Evolutionary conservation across 1,140 invertebrate genomes (phyloP), one percentile per base, ranked within the genome.

Genomic region (Daktulosphaira vitifoliae): DNA sequence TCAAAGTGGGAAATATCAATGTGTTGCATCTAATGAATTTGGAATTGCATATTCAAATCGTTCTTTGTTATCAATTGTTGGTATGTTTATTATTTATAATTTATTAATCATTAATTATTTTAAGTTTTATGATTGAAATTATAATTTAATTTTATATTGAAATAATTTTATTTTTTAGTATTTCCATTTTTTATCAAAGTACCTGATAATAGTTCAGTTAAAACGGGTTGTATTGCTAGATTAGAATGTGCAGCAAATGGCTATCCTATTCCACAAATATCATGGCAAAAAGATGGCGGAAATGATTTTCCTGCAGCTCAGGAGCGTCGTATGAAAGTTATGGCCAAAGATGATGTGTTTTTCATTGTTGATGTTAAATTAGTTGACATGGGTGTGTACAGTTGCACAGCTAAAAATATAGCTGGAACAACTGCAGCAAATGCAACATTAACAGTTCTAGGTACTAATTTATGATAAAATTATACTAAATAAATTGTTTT

Each of bases 291-390:
- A 76, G 92, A 96, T 78, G 90, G 88, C n/a, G 90, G 88, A 1
- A 89, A 89, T 73, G 88, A 95, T 74, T 97, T 98, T 75, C 93
- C 93, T 9, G 94, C 95, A 8, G 94, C 94, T 15, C 80, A 87
- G 65, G 94, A 97, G 74, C 82, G 93, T 44, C 78, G 95, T 22
- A 88, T 98, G 84, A 87, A 91, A 74, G 89, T 96, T 37, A 91
- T 92, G 81, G 93, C 96, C 75, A 88, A 94, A 74, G 93, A 97
- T 75, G 89, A 95, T 74, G 84, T 87, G 2, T 91, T 96, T 71
- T 91, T 95, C 71, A 97, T 98, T 68, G 81, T 91, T 8, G 85
- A 93, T 77, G 88, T 92, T 7, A 92, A 92, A 75, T 80, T 83
- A 0, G 81, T 80, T 38, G 95, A 98, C 74, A 87, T 87, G 71